These are phyloP conservation scores for Furcifer pardalis DNA, from an alignment of 2,797 vertebrate genomes.

Conservation along the genomic window DNA sequence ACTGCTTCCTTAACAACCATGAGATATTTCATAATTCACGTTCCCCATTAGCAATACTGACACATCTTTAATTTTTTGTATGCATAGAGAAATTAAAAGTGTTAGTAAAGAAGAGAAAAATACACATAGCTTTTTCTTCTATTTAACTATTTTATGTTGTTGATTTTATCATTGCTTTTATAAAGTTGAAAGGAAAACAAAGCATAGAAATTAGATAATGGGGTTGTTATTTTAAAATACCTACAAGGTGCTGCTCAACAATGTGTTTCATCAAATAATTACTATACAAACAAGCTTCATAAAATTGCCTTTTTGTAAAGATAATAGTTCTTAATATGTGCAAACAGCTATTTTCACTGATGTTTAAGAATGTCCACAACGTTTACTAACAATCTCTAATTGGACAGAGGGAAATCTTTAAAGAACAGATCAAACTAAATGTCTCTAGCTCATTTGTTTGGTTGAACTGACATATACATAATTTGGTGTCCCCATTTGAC, in stretches of 20 bases:
- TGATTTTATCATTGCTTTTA: neutral
- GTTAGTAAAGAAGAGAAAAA: neutral
- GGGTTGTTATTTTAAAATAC: neutral
- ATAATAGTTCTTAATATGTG: neutral
- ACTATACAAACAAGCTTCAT: neutral
- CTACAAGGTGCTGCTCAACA: neutral
- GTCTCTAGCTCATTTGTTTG: neutral
- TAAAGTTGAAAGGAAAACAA: neutral
- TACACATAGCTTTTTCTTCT: neutral
- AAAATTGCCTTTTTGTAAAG: neutral
- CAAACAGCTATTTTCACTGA: neutral
- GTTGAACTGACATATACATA: neutral
- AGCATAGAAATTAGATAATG: neutral
- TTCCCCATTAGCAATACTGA: neutral
- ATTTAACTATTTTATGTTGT: neutral
- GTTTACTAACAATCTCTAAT: neutral
- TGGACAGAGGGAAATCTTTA: neutral
- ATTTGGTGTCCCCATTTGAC: neutral
- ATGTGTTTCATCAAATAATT: neutral
- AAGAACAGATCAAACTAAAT: neutral
- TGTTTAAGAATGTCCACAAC: slow-evolving; percentile 1
- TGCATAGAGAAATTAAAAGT: neutral
- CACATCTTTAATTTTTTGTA: neutral
- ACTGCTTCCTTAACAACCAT: neutral
- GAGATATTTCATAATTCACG: neutral